Percentiles rank a stretch among this genome's conserved stretches.
phyloP scores from a whole-genome alignment of 2,113 vertebrate species.

The Burhinus oedicnemus region DNA sequence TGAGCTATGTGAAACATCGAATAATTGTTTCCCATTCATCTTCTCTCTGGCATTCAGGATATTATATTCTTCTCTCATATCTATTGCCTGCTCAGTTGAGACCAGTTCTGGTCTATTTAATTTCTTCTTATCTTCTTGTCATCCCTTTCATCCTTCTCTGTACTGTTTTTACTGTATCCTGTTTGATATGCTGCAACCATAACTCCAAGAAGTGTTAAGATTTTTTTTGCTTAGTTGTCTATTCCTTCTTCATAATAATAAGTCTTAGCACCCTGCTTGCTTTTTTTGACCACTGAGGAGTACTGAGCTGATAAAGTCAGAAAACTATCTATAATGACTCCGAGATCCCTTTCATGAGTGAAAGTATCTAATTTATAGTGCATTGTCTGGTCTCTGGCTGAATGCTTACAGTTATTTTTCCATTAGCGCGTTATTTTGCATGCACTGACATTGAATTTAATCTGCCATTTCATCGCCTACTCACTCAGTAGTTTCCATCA shows the following conservation, averaged over 20 bases:
- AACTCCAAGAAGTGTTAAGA: neutral
- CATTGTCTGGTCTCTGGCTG: neutral
- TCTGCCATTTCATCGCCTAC: neutral
- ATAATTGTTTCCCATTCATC: constrained; percentile 33
- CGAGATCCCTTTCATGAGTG: neutral
- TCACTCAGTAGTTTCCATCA: neutral
- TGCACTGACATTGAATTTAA: neutral
- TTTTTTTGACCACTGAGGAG: neutral
- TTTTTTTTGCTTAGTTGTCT: neutral
- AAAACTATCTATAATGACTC: neutral
- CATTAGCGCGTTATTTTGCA: neutral
- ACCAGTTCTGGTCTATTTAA: constrained; percentile 38
- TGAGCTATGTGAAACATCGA: constrained; percentile 18
- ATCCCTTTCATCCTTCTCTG: constrained; percentile 43
- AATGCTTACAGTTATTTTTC: neutral
- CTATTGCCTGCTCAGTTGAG: constrained; percentile 10
- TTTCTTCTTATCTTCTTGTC: constrained; percentile 38
- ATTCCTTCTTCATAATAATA: neutral
- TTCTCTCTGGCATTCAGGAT: constrained; percentile 25
- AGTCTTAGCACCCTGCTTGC: neutral
- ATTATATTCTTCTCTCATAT: constrained; percentile 11
- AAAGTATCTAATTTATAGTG: neutral
- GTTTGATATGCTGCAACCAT: neutral
- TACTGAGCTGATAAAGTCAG: neutral
- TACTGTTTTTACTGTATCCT: constrained; percentile 20